These are phyloP conservation scores for Dissostichus mawsoni DNA, from an alignment of 2,113 vertebrate genomes.

Conservation along the genomic window DNA sequence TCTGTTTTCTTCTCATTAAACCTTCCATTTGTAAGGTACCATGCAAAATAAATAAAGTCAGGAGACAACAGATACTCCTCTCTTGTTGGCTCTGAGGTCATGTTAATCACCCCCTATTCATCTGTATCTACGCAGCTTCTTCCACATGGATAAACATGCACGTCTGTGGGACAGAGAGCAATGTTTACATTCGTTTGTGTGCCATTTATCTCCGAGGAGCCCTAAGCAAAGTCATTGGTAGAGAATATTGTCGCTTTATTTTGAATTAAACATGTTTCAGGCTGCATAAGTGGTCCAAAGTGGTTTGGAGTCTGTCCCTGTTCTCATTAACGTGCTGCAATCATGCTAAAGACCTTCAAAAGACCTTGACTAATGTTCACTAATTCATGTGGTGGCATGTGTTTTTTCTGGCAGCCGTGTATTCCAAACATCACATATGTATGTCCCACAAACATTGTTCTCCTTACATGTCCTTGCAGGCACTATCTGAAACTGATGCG, in stretches of 20 bases:
- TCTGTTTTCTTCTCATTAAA: slow-evolving; percentile 78
- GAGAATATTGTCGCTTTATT: slow-evolving; percentile 7
- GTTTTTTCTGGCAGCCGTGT: not conserved
- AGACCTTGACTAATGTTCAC: slow-evolving; percentile 56
- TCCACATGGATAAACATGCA: slow-evolving; percentile 11
- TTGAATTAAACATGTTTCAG: slow-evolving; percentile 40
- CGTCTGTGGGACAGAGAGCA: slow-evolving; percentile 7
- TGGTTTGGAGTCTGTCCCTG: slow-evolving; percentile 8
- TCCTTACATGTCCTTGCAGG: not conserved
- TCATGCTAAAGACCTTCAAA: slow-evolving; percentile 56
- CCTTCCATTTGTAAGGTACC: slow-evolving; percentile 69
- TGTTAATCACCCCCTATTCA: slow-evolving; percentile 33
- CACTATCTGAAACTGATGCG: slow-evolving; percentile 30
- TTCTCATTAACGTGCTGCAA: slow-evolving; percentile 44
- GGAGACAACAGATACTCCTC: slow-evolving; percentile 58
- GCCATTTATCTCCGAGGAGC: slow-evolving; percentile 8
- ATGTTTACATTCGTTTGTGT: slow-evolving; percentile 27
- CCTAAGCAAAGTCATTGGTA: slow-evolving; percentile 29
- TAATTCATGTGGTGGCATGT: slow-evolving; percentile 23
- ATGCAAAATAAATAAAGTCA: slow-evolving; percentile 75
- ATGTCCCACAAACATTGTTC: not conserved
- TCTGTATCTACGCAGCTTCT: not conserved
- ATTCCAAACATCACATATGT: slow-evolving; percentile 3
- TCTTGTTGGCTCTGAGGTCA: slow-evolving; percentile 54
- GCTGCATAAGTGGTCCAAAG: slow-evolving; percentile 34